These are phyloP conservation scores for Epinephelus cyanopodus DNA, from an alignment of 2,113 vertebrate species.

Conservation along the genomic window DNA sequence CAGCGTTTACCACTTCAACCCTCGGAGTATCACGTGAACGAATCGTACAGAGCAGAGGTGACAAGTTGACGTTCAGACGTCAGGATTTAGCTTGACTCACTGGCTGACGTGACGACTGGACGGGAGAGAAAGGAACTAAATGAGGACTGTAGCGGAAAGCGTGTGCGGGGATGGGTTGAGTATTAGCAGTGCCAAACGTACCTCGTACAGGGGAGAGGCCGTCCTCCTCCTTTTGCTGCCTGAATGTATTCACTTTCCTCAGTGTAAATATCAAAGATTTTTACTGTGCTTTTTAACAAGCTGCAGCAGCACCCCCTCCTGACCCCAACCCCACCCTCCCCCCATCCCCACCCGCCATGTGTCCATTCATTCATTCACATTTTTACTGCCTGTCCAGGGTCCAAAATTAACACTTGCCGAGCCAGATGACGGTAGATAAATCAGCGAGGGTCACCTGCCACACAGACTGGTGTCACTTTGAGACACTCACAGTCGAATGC, in stretches of 20 bases:
- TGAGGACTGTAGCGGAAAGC: conserved; percentile 18
- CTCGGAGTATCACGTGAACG: conserved; percentile 30
- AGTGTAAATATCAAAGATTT: conserved; percentile 82
- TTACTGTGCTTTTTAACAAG: conserved; percentile 76
- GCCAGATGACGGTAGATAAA: conserved; percentile 2
- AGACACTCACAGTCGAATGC: background rate
- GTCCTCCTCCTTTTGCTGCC: conserved; percentile 71
- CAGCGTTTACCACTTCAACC: conserved; percentile 51
- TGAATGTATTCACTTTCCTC: conserved; percentile 86
- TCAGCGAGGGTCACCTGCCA: conserved; percentile 4
- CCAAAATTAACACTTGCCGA: background rate
- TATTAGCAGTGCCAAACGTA: conserved; percentile 84
- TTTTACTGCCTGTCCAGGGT: conserved; percentile 9
- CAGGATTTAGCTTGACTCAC: conserved; percentile 14
- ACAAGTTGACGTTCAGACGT: background rate
- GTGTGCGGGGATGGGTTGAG: conserved; percentile 38
- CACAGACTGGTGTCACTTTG: background rate
- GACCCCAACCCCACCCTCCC: background rate
- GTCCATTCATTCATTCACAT: conserved; percentile 18
- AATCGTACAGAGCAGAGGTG: conserved; percentile 14
- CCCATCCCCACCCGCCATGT: background rate
- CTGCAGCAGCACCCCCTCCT: conserved; percentile 47
- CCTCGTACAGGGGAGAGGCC: conserved; percentile 71
- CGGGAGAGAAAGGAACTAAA: conserved; percentile 2
- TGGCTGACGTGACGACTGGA: conserved; percentile 3